These are phyloP conservation scores for Coregonus suidteri DNA, from an alignment of 2,797 vertebrate species.

Conservation along the genomic window DNA sequence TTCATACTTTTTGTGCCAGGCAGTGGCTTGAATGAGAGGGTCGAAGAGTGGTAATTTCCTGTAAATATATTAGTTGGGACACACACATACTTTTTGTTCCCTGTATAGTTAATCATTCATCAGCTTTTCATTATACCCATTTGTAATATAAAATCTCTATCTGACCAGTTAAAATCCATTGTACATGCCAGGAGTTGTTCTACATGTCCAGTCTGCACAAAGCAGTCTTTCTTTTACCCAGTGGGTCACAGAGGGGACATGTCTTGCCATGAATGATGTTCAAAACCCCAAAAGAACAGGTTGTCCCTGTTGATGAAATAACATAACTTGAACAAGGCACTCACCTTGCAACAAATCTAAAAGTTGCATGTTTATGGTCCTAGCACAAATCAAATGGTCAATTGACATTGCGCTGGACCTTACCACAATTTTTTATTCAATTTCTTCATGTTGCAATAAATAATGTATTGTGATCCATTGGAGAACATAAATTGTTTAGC, in stretches of 20 bases:
- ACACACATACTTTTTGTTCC: background rate
- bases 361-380: background rate
- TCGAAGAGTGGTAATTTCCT: background rate
- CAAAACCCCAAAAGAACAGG: background rate
- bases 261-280: background rate
- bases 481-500: too few species aligned
- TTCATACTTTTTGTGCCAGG: background rate
- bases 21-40: background rate
- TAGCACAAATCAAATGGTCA: too few species aligned
- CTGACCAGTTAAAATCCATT: background rate
- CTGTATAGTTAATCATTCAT: slow-evolving; percentile 3
- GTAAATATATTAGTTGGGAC: background rate
- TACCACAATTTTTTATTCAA: too few species aligned
- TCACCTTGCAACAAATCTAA: background rate
- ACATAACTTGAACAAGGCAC: background rate
- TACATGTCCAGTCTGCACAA: background rate
- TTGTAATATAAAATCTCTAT: slow-evolving; percentile 9
- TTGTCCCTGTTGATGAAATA: background rate
- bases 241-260: background rate
- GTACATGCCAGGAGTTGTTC: background rate
- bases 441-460: too few species aligned
- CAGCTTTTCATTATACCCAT: slow-evolving; percentile 7
- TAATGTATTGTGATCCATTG: too few species aligned
- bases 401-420: too few species aligned
- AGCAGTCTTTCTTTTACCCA: background rate